Evolutionary conservation across 2,113 vertebrate genomes (phyloP).

Genomic region (Nibea albiflora): DNA sequence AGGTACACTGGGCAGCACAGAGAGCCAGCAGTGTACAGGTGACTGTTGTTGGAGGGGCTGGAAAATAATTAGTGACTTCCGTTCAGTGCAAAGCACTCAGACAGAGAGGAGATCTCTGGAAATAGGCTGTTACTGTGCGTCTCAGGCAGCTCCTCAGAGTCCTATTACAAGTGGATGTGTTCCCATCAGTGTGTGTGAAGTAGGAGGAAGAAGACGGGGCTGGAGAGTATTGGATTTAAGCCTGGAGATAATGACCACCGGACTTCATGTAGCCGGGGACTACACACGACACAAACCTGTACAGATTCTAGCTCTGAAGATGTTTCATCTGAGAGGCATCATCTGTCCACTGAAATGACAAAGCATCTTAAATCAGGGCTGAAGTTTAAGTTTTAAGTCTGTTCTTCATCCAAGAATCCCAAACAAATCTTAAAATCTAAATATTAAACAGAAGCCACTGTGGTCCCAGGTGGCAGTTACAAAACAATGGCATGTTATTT

Average conservation of each 20-base stretch:
- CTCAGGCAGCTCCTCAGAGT: constrained; percentile 59
- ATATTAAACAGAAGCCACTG: not conserved
- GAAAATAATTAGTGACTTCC: constrained; percentile 60
- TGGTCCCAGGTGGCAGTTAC: not conserved
- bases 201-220: not conserved
- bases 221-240: constrained; percentile 48
- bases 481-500: not conserved
- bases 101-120: constrained; percentile 50
- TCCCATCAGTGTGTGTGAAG: constrained; percentile 64
- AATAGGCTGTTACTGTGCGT: constrained; percentile 51
- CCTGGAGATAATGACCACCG: constrained; percentile 29
- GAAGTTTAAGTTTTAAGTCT: not conserved
- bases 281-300: not conserved
- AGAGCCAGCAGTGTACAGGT: constrained; percentile 19
- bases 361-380: not conserved
- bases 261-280: not conserved
- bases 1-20: not conserved
- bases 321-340: not conserved
- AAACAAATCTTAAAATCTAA: too few species aligned
- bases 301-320: not conserved
- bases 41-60: constrained; percentile 15
- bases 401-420: too few species aligned
- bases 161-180: constrained; percentile 63
- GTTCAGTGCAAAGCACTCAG: constrained; percentile 54
- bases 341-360: not conserved